Base-by-base conservation (phyloP, 1,140 invertebrate species). In the Odontomachus brunneus region DNA sequence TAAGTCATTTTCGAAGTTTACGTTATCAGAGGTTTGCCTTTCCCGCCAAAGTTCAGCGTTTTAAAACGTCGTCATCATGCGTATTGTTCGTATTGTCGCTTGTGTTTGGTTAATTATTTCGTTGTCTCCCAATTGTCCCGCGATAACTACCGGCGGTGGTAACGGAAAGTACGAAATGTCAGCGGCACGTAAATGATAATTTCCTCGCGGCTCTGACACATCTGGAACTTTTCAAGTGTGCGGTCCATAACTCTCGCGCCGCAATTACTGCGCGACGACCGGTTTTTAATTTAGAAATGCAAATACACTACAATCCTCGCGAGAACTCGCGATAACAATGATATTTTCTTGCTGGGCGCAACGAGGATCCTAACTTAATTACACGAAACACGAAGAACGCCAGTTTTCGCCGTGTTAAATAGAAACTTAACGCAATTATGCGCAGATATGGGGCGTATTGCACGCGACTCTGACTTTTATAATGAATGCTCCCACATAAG, bases 261-360 rank as follows among this genome's bases (percentile, higher is more conserved):
- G 63, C 29, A 55, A 78, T 78, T 78, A 67, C 74, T 26, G 51
- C 51, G 33, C 51, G 33, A 69, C 11, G 33, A 69, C 49, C 62
- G 19, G 62, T 69, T 69, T 67, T 69, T 69, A 69, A 78, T 69
- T 69, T 69, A 19, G 33, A 69, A 55, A 78, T 69, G 51, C 33
- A 67, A 76, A 76, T 66, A 66, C 4, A 48, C 38, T 22, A 38
- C 17, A 67, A 26, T 26, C n/a, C 5, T 57, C 19, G 7, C 17
- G 14, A 53, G 51, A 69, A 19, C 22, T 12, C 51, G 63, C 33
- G 24, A 57, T 78, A 69, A 55, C 29, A 63, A 76, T 62, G 26
- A 66, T 76, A 48, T 78, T 69, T 78, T 78, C 51, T 44, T 57
- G 22, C 14, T 63, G 3, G 3, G 9, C 9, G 38, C 9, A 48